Percentiles rank a stretch among this genome's conserved stretches.
Conservation (phyloP, 1,140 invertebrate species). For the Sitophilus oryzae region DNA sequence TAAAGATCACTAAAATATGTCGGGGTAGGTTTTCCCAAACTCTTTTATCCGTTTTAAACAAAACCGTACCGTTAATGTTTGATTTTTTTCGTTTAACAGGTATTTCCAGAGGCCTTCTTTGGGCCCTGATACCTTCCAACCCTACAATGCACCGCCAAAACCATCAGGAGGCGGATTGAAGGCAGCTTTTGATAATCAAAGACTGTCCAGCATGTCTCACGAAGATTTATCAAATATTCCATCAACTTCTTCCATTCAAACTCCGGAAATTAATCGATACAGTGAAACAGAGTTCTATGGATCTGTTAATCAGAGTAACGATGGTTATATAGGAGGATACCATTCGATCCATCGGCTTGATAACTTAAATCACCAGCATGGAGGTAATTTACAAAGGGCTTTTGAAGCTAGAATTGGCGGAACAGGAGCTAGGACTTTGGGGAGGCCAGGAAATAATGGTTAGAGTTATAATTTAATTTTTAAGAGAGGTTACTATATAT, state of each 20-base stretch:
- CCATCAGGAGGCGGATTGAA: slow-evolving; percentile 7
- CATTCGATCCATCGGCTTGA: slow-evolving; percentile 19
- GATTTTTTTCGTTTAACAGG: slow-evolving; percentile 5
- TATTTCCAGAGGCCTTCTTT: slow-evolving; percentile 12
- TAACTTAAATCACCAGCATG: slow-evolving; percentile 5
- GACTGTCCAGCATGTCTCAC: neutral
- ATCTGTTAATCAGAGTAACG: no score
- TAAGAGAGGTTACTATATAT: slow-evolving; percentile 1
- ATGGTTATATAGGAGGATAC: no score
- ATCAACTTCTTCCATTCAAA: neutral
- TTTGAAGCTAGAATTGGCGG: slow-evolving; percentile 21
- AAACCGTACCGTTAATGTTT: neutral
- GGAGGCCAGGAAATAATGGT: slow-evolving; percentile 1
- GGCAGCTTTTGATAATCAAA: slow-evolving; percentile 3
- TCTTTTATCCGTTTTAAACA: neutral
- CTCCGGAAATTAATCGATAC: neutral
- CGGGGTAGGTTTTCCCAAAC: neutral
- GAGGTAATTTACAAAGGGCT: slow-evolving; percentile 11
- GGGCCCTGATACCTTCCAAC: slow-evolving; percentile 6
- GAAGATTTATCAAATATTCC: neutral
- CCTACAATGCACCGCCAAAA: neutral
- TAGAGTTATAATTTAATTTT: neutral
- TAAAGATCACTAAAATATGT: no score
- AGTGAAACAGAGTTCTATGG: no score
- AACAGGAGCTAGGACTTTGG: slow-evolving; percentile 10